Base-by-base conservation (phyloP, 2,888 invertebrate genomes). In the Tetragonisca angustula region DNA sequence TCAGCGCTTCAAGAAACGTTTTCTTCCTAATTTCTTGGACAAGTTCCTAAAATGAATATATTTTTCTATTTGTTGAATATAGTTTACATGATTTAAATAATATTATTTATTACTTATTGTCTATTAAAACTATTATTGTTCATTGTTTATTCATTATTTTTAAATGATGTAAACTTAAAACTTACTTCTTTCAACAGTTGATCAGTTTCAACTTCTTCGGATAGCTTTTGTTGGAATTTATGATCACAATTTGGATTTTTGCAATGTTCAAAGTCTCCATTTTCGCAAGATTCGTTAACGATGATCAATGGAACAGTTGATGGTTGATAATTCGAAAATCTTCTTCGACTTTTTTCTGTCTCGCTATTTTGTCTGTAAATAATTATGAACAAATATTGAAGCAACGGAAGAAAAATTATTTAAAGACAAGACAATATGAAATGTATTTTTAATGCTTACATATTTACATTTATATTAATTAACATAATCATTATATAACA, bases 1-100 rank as follows among this genome's bases (percentile, higher is more conserved):
- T 94, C 11, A 97, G 91, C 91, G 96, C 96, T 91, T 96, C 94
- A 69, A 95, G 95, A 87, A 95, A 95, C 0, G 73, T 56, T 68
- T 43, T 79, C n/a, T 50, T 70, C 69, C 5, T 64, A 4, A 49
- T 11, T 13, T 65, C 52, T 17, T 69, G 19, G 5, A 3, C n/a
- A 2, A 4, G 6, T 50, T 65, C 64, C 79, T 81, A 13, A 50
- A 81, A 68, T 70, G 19, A 17, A 50, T 50, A 24, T 36, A 13
- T 24, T 32, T 50, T n/a, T 19, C 1, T 4, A 68, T 1, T 50
- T 19, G 43, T 67, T 6, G 0, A 6, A 49, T 67, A 43, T 11
- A 43, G 9, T 43, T 43, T 9, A 43, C 43, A 11, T 43, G 43
- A 43, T 43, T 43, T 43, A 9, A 43, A 43, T 43, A 43, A 43